Evolutionary conservation across 2,797 vertebrate genomes (phyloP), one percentile per base, ranked within the genome.

Genomic region (Diceros bicornis): DNA sequence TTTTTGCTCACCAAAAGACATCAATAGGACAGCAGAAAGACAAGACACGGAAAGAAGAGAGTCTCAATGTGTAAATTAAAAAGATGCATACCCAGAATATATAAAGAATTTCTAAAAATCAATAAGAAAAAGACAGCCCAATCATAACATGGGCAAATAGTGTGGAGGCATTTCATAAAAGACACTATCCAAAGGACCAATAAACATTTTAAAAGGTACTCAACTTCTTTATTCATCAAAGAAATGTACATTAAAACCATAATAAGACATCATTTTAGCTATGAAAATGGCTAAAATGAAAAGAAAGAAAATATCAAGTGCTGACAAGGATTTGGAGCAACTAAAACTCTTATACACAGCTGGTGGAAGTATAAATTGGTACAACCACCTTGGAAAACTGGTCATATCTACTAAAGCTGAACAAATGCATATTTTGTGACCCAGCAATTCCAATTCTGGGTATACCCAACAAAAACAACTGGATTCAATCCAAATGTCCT

Each of bases 1-100:
- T 18, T 86, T 89, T 90, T 94, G 9, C 78, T 92, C 23, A n/a
- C 29, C 55, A 66, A 89, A 87, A 89, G 27, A 81, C 16, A 88
- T 21, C 32, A 95, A 57, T 68, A 81, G 82, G 61, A 34, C 32
- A 57, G 21, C 69, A 71, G 59, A 93, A 91, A 88, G 55, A 52
- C 50, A 96, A 69, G 27, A 44, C 25, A 50, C 14, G 34, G n/a
- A 89, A 59, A 75, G 34, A 87, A 93, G 32, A 72, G 47, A 57
- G 25, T n/a, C 4, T 93, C 37, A 89, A 44, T 78, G 82, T 62
- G 16, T 72, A 96, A 88, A 61, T 64, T 7, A 64, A 66, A 77
- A 89, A 64, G 27, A 52, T 6, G 41, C 20, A 71, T 81, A 71
- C 27, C 44, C 50, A 92, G 25, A 90, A 50, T 78, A 72, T 74